Evolutionary conservation across 2,888 invertebrate species (phyloP).

Genomic region (Miltochrista miniata): DNA sequence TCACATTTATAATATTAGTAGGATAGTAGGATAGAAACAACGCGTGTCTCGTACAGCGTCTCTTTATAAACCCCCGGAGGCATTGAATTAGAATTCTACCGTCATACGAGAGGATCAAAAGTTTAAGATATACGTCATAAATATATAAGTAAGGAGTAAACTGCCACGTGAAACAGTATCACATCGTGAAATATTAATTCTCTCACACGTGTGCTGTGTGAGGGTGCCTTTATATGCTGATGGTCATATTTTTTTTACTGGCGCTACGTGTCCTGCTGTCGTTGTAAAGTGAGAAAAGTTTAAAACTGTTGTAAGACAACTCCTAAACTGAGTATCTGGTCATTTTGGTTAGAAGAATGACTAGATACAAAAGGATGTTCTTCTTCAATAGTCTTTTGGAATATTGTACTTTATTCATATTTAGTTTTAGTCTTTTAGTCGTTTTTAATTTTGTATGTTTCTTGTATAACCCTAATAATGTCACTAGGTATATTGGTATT

Average conservation of each 20-base stretch:
- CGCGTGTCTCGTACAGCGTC: constrained; percentile 2
- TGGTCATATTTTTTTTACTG: background rate
- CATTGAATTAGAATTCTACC: constrained; percentile 26
- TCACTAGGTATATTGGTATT: no score
- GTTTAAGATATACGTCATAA: constrained; percentile 4
- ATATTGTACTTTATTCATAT: no score
- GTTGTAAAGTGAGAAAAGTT: background rate
- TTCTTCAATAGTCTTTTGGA: no score
- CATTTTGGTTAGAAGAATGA: no score
- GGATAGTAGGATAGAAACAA: no score
- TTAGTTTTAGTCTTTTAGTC: no score
- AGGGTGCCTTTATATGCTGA: background rate
- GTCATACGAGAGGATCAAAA: constrained; percentile 1
- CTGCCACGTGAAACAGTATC: constrained; percentile 22
- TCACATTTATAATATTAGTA: no score
- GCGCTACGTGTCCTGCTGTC: background rate
- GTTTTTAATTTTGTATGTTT: no score
- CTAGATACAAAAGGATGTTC: no score
- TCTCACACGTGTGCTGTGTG: background rate
- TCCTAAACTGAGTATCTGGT: no score
- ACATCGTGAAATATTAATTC: constrained; percentile 29
- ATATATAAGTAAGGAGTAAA: constrained; percentile 31
- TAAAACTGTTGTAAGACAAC: no score
- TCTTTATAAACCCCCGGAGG: background rate
- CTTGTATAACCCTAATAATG: no score